phyloP scores from a whole-genome alignment of 2,797 vertebrate species.

The Pelochelys cantorii region DNA sequence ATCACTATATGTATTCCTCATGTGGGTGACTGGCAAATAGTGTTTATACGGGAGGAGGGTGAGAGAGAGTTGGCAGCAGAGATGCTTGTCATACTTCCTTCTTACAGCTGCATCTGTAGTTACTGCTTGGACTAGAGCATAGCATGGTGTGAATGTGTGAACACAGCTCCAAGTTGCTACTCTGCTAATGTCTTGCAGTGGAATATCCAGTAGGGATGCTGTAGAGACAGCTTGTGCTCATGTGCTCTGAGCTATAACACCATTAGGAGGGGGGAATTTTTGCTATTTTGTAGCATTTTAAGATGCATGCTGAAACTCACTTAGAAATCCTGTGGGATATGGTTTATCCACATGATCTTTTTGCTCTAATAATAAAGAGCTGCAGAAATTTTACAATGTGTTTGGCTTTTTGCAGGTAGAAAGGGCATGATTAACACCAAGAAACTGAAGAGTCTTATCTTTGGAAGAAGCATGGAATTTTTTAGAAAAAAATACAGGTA shows the following conservation, averaged over 20 bases:
- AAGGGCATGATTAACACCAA: not conserved
- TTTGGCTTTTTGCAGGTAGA: not conserved
- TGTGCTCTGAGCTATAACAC: not conserved
- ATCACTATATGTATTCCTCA: not conserved
- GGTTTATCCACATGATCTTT: not conserved
- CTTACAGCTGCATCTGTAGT: not conserved
- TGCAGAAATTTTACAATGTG: not conserved
- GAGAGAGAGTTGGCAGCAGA: not conserved
- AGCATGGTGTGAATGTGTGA: not conserved
- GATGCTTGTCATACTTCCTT: not conserved
- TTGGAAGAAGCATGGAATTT: not conserved
- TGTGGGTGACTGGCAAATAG: not conserved
- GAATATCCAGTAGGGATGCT: not conserved
- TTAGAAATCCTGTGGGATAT: not conserved
- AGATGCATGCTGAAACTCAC: not conserved
- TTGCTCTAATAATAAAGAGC: not conserved
- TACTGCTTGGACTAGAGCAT: no score
- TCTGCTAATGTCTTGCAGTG: not conserved
- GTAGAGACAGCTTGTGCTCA: not conserved
- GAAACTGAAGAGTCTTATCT: not conserved
- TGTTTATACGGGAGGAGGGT: not conserved
- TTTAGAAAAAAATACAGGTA: not conserved
- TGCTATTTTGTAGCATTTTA: not conserved
- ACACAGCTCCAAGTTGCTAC: not conserved
- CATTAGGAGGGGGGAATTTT: not conserved